Evolutionary conservation across 2,113 vertebrate genomes (phyloP).

Genomic region (Chascanopsetta lugubris): DNA sequence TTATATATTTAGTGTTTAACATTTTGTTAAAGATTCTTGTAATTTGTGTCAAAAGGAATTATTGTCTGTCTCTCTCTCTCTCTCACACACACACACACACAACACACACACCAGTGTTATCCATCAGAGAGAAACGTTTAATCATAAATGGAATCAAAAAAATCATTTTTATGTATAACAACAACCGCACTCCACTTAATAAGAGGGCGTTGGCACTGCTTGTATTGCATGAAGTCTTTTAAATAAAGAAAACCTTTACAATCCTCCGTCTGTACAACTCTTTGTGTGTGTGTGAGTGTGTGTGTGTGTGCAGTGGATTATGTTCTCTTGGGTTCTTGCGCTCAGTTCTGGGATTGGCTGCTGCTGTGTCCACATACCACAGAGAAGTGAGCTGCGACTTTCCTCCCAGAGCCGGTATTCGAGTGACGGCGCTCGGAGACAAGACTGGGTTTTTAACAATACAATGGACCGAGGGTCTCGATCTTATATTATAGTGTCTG

Average conservation of each 20-base stretch:
- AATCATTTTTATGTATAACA: constrained; percentile 33
- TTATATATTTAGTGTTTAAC: constrained; percentile 65
- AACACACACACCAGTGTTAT: constrained; percentile 46
- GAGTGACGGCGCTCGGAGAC: constrained; percentile 43
- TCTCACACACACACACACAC: background rate
- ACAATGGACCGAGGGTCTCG: background rate
- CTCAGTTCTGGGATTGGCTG: constrained; percentile 9
- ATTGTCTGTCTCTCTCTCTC: constrained; percentile 31
- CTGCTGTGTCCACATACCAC: constrained; percentile 68
- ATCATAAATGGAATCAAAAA: constrained; percentile 54
- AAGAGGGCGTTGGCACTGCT: constrained; percentile 38
- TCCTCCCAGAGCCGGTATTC: constrained; percentile 29
- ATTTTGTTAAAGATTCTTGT: constrained; percentile 22
- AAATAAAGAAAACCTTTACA: constrained; percentile 68
- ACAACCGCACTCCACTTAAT: constrained; percentile 63
- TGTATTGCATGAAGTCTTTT: constrained; percentile 54
- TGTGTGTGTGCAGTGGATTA: background rate
- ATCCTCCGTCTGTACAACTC: constrained; percentile 6
- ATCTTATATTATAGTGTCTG: background rate
- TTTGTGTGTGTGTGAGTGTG: constrained; percentile 9
- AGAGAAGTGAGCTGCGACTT: constrained; percentile 49
- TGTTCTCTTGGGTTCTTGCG: background rate
- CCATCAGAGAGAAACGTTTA: constrained; percentile 36
- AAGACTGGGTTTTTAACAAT: constrained; percentile 38
- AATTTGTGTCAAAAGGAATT: constrained; percentile 45